Conservation (phyloP, 64 coral and sea anemone genomes). For the Montipora cactus region DNA sequence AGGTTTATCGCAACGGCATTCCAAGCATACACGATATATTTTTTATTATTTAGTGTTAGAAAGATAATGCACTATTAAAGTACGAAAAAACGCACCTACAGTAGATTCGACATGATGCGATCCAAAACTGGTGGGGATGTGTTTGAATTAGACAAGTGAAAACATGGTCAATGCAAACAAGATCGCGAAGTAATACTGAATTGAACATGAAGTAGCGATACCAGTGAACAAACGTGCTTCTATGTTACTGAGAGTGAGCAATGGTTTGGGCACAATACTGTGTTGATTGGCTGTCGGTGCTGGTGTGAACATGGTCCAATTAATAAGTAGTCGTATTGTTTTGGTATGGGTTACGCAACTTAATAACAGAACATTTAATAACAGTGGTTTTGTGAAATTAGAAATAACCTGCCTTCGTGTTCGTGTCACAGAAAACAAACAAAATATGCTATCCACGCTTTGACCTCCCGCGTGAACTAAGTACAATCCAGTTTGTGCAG, state of each 20-base stretch:
- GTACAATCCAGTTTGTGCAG: background rate
- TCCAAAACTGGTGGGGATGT: too few relatives aligned
- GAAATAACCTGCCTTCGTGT: background rate
- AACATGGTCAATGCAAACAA: background rate
- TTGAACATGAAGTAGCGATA: background rate
- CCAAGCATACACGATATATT: too few relatives aligned
- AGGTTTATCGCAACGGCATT: too few relatives aligned
- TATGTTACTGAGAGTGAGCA: background rate
- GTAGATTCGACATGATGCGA: too few relatives aligned
- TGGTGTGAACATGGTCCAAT: background rate
- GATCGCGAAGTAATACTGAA: background rate
- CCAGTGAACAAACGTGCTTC: background rate
- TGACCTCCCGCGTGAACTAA: background rate
- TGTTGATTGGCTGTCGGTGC: background rate
- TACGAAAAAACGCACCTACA: too few relatives aligned
- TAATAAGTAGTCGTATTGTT: background rate
- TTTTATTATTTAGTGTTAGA: too few relatives aligned
- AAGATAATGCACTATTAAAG: too few relatives aligned
- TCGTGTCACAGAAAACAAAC: too few relatives aligned
- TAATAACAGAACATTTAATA: background rate
- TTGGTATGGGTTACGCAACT: background rate
- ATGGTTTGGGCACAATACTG: too few relatives aligned
- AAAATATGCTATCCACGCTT: background rate
- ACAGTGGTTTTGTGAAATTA: background rate
- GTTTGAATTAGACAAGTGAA: too few relatives aligned